phyloP scores from a whole-genome alignment of 2,113 vertebrate genomes.

The Eurystomus gularis region DNA sequence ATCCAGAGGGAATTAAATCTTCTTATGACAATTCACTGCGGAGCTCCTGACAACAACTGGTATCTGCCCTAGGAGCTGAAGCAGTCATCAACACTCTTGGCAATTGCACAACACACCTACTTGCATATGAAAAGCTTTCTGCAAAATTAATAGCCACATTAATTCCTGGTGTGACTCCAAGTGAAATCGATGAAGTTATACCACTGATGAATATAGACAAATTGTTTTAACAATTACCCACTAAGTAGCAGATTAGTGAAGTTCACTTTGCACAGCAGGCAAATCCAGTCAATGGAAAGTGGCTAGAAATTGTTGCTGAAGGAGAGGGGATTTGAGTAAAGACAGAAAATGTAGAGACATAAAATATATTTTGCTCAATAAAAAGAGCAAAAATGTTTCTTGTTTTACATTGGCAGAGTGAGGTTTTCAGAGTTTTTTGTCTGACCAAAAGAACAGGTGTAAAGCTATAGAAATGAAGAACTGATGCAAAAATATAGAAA shows the following conservation, averaged over 20 bases:
- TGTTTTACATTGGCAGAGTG: neutral
- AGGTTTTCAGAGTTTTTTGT: neutral
- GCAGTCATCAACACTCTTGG: neutral
- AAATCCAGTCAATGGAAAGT: neutral
- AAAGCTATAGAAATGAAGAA: neutral
- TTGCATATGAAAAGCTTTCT: neutral
- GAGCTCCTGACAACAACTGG: neutral
- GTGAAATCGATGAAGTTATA: neutral
- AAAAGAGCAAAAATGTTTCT: neutral
- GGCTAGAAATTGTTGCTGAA: neutral
- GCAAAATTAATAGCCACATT: neutral
- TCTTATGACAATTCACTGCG: neutral
- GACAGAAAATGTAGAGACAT: neutral
- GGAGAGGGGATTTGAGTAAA: neutral
- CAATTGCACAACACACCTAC: neutral
- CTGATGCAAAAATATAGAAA: neutral
- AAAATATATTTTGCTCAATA: too few species aligned
- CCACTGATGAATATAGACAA: neutral
- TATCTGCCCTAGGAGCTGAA: neutral
- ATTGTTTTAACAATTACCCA: neutral
- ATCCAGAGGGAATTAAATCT: neutral
- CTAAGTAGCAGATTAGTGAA: neutral
- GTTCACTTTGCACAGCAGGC: neutral
- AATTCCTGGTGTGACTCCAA: neutral
- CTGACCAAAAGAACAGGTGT: neutral